Evolutionary conservation across 2,888 invertebrate genomes (phyloP).

Genomic region (Limnephilus lunatus): DNA sequence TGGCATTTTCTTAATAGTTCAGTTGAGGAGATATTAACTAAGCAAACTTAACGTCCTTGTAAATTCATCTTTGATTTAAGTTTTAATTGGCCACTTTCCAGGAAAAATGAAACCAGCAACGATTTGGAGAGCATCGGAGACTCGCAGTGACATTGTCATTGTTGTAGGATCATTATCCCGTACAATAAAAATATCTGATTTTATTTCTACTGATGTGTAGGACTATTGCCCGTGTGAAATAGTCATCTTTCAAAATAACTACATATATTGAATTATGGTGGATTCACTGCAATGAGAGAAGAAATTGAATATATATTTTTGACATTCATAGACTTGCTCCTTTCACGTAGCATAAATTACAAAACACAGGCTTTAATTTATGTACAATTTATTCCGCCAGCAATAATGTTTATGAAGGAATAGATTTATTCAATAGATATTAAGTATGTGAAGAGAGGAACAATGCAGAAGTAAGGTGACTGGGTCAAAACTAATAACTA

Average conservation of each 20-base stretch:
- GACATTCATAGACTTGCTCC: neutral
- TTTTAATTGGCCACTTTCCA: neutral
- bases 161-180: neutral
- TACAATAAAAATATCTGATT: neutral
- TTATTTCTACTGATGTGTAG: neutral
- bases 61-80: neutral
- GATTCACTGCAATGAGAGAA: too few relatives aligned
- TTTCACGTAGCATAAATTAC: too few relatives aligned
- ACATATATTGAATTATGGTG: neutral
- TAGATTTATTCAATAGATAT: neutral
- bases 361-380: neutral
- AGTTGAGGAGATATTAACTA: neutral
- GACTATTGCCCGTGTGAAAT: neutral
- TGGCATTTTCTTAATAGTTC: neutral
- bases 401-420: neutral
- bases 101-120: neutral
- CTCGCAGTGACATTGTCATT: neutral
- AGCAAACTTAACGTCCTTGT: neutral
- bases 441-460: neutral
- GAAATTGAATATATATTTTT: too few relatives aligned
- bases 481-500: too few relatives aligned
- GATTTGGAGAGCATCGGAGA: neutral
- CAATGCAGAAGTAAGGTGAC: too few relatives aligned
- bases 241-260: neutral
- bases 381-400: neutral